Evolutionary conservation across 2,797 vertebrate species (phyloP), one percentile per base, ranked within the genome.

Genomic region (Aplochiton taeniatus): DNA sequence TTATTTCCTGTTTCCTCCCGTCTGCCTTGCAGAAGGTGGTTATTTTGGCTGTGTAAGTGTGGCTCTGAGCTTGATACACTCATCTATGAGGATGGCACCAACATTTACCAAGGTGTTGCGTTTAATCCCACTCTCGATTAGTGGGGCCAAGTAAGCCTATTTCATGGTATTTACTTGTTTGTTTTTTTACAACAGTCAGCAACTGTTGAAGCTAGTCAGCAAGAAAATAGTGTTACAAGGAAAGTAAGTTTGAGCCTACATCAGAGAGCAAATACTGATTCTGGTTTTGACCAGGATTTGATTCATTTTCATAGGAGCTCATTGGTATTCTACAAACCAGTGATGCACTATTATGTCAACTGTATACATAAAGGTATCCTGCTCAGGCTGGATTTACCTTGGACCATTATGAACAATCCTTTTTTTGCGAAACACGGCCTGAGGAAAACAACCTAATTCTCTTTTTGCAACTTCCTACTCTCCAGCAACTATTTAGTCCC

Each of bases 401-500:
- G 31, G 31, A 31, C 31, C 31, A 3, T 31, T 31, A 31, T 31
- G 31, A 31, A 31, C 31, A 2, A 31, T 31, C 31, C 6, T 6
- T 31, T 31, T 2, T 31, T 31, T 6, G 6, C 31, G 3, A 31
- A 31, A 31, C 31, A 31, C 6, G 31, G 31, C 31, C 31, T 31
- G 31, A 31, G 19, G 53, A 31, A 9, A 17, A 55, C 17, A 55
- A 20, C 52, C 31, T 54, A 20, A 19, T 20, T 54, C 17, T 54
- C 52, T 17, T 54, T 19, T 6, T 54, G 11, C 18, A 54, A 54
- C 11, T 31, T 10, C 12, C 6, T 5, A 54, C 9, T 5, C 13
- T 11, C 52, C 17, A 45, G 43, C 14, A 31, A 51, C 47, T 46
- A 51, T 58, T 69, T 84, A 98, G 52, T 98, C 96, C 96, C 96